These are phyloP conservation scores for Nudaria mundana DNA, from an alignment of 2,888 invertebrate species.

Conservation along the genomic window DNA sequence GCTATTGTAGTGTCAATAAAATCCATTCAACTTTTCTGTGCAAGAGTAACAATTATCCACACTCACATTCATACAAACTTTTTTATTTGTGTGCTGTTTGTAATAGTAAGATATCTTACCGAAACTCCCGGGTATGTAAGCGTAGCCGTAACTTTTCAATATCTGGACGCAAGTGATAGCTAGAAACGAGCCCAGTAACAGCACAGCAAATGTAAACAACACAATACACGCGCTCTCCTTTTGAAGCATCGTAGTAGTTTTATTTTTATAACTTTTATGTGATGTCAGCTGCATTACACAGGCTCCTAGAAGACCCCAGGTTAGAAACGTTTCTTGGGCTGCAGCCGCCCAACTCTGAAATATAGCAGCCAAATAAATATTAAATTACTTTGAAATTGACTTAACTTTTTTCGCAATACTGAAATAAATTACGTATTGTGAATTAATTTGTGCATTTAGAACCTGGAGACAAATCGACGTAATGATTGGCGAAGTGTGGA, in stretches of 20 bases:
- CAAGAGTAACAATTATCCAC: no score
- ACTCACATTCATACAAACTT: no score
- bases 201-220: conserved; percentile 86
- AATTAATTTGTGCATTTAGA: no score
- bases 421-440: not conserved
- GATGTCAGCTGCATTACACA: conserved; percentile 90
- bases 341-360: conserved; percentile 93
- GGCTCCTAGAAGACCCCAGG: conserved; percentile 92
- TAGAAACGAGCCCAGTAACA: conserved; percentile 88
- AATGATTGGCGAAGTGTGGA: no score
- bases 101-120: conserved; percentile 88
- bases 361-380: not conserved
- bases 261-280: conserved; percentile 86
- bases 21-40: no score
- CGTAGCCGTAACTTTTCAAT: conserved; percentile 86
- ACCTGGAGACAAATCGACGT: no score
- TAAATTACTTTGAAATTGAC: not conserved
- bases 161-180: conserved; percentile 92
- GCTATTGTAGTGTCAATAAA: no score
- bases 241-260: conserved; percentile 67
- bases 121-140: conserved; percentile 91
- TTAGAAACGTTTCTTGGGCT: conserved; percentile 92
- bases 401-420: not conserved
- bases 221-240: conserved; percentile 72
- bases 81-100: no score